Evolutionary conservation across 64 coral and sea anemone genomes (phyloP), one percentile per base, ranked within the genome.

Genomic region (Anthopleura sola): DNA sequence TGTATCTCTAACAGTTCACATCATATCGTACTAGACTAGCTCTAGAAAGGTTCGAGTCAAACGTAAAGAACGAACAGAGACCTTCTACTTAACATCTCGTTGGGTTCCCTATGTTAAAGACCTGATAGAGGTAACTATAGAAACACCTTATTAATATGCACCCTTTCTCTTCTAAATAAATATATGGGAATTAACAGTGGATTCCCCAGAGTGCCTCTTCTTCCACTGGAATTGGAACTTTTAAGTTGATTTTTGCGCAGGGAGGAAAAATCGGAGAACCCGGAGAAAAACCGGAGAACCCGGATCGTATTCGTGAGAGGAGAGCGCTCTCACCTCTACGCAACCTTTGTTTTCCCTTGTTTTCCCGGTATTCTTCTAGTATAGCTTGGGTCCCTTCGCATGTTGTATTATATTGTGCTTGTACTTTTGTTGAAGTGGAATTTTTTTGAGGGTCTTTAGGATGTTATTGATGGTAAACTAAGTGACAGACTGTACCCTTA

Each of bases 31-130:
- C 12, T 24, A 89, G 84, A 85, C 88, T 31, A 75, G 82, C 36
- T 58, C 87, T 17, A 90, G 55, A 44, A 97, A 80, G 26, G 28
- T 16, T 71, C n/a, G 28, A 32, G 28, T 12, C n/a, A 31, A 71
- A 71, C 36, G 78, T 31, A 98, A 89, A 49, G 87, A 93, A 32
- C 85, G 95, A 0, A 48, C 80, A 49, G 78, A 81, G 36, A 94
- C 95, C 20, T 57, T 91, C 47, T 98, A 94, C 57, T 80, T 90
- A 37, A 82, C 93, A 31, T 98, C 95, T 14, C 82, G 95, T 80
- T 98, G 92, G 92, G 95, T 98, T 14, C 95, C 95, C 9, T 76
- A 71, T 57, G 79, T 98, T 33, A 98, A 98, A 83, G 95, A 98
- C 55, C 82, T 98, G 17, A 98, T 98, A 86, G 95, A 98, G 95